These are phyloP conservation scores for Hypomesus transpacificus DNA, from an alignment of 2,113 vertebrate species.

Conservation along the genomic window DNA sequence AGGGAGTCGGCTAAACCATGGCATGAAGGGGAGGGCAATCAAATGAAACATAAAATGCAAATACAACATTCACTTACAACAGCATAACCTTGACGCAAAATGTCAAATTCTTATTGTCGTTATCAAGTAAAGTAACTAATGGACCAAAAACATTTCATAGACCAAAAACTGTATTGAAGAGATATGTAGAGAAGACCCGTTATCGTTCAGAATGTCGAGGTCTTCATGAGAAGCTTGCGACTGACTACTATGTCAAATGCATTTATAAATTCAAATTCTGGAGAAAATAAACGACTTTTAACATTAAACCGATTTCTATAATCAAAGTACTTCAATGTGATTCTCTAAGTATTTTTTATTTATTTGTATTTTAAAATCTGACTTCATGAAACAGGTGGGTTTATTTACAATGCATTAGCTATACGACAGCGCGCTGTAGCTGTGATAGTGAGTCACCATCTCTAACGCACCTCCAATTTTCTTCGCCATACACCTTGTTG, in stretches of 20 bases:
- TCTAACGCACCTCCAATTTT: too few species aligned
- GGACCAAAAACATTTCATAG: not conserved
- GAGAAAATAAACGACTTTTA: constrained; percentile 27
- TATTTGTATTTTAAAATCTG: constrained; percentile 43
- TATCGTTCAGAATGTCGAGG: constrained; percentile 26
- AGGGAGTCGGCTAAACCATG: constrained; percentile 66
- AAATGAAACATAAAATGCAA: not conserved
- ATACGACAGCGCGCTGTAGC: too few species aligned
- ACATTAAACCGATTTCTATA: constrained; percentile 4
- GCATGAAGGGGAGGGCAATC: constrained; percentile 2
- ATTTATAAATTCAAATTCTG: constrained; percentile 49
- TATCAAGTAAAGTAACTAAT: not conserved
- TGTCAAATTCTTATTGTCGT: not conserved
- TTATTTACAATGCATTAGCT: constrained; percentile 32
- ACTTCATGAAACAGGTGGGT: constrained; percentile 48
- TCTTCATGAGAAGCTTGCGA: constrained; percentile 44
- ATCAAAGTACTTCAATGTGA: not conserved
- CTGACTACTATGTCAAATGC: constrained; percentile 56
- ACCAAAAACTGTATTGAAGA: not conserved
- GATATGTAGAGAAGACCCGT: not conserved
- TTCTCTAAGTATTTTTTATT: not conserved
- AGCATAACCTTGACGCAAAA: not conserved
- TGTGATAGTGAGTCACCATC: not conserved
- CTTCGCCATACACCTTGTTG: too few species aligned
- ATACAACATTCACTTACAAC: not conserved